Conservation (phyloP, 2,888 invertebrate genomes). For the Spodoptera exigua region DNA sequence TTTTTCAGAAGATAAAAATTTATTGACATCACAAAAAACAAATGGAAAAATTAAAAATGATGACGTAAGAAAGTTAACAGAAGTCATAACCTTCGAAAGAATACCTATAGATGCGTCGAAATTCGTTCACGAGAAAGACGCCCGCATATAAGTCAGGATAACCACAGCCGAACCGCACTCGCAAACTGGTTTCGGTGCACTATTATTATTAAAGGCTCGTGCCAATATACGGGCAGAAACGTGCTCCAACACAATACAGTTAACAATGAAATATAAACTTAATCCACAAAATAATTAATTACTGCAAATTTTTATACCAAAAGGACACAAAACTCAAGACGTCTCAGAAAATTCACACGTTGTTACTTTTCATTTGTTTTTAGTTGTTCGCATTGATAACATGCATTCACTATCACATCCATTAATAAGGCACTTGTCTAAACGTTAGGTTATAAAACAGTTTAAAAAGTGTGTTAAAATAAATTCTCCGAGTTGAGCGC, state of each 20-base stretch:
- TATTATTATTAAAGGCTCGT: constrained; percentile 89
- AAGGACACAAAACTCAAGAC: constrained; percentile 83
- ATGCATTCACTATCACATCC: constrained; percentile 87
- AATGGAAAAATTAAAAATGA: constrained; percentile 46
- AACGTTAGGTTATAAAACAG: constrained; percentile 75
- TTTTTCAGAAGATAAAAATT: constrained; percentile 42
- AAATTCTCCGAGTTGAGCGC: constrained; percentile 81
- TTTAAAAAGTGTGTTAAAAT: constrained; percentile 74
- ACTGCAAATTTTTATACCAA: constrained; percentile 82
- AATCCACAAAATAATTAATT: constrained; percentile 73
- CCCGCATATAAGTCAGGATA: constrained; percentile 86
- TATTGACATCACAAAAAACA: constrained; percentile 47
- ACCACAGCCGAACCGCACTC: constrained; percentile 84
- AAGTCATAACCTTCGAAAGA: constrained; percentile 58
- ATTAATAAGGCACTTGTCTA: constrained; percentile 84
- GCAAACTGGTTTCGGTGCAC: constrained; percentile 88
- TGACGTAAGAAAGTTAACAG: constrained; percentile 51
- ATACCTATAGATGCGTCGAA: constrained; percentile 69
- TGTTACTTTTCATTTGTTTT: constrained; percentile 74
- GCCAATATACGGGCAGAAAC: constrained; percentile 84
- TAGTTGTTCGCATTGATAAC: constrained; percentile 75
- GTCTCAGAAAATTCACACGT: constrained; percentile 76
- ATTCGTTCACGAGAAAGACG: constrained; percentile 79
- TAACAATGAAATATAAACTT: constrained; percentile 78
- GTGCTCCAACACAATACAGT: constrained; percentile 76